Base-by-base conservation (phyloP, 2,113 vertebrate species). In the Chloropsis hardwickii region DNA sequence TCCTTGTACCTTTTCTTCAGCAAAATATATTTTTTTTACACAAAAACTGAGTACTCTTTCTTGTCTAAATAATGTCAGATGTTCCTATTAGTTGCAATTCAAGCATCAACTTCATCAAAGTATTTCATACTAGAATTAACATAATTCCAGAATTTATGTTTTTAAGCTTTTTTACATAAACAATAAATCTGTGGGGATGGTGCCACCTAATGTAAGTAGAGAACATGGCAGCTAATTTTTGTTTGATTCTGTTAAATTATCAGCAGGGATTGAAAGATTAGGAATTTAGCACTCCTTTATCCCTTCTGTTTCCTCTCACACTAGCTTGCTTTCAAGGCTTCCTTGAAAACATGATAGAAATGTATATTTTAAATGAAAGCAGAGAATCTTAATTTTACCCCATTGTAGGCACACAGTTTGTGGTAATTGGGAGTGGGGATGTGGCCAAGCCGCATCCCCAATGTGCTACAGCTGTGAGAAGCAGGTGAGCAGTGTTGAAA, bases 121-220 rank as follows among this genome's bases (percentile, higher is more conserved):
- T 84, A 62, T 82, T 87, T 86, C 17, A n/a, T 44, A 51, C 60
- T 50, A 1, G 1, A 56, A 73, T 84, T 27, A 39, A 16, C 16
- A 11, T 57, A 7, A 77, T 71, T 82, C 87, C 65, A 64, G 62
- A 79, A 53, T 13, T 7, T 33, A 20, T 12, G 11, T 39, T 83
- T 71, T 39, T 10, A 14, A 57, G n/a, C 14, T 86, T 85, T 66
- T 86, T 45, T n/a, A 53, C 13, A 5, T 78, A 88, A 93, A 40
- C 47, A 58, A 79, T 92, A 45, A 86, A 71, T 91, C 92, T 84
- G 84, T 93, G 97, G 77, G 53, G 39, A 97, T 94, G 58, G 86
- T 96, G 97, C 98, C 98, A 98, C 94, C 98, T 98, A 91, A 95
- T 86, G 98, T 96, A 93, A 73, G 37, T 15, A 94, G 54, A 80